Evolutionary conservation across 2,113 vertebrate genomes (phyloP).

Genomic region (Larimichthys crocea): DNA sequence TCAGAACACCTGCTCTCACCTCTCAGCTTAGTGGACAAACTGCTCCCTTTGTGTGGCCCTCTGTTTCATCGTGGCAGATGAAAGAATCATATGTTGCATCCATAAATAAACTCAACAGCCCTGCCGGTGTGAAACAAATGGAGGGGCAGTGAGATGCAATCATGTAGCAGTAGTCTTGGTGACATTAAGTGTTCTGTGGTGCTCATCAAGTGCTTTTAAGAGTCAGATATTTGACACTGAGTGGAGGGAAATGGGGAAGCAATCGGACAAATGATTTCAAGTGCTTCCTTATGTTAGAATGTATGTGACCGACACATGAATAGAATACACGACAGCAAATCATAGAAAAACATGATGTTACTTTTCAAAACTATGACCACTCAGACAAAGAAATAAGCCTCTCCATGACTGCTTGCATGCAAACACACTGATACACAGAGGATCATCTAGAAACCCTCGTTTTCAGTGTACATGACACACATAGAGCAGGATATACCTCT

Average conservation of each 20-base stretch:
- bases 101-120: constrained; percentile 28
- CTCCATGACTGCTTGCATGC: not conserved
- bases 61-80: constrained; percentile 16
- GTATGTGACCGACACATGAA: not conserved
- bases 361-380: not conserved
- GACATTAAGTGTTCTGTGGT: constrained; percentile 13
- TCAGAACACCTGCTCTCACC: not conserved
- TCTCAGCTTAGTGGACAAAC: not conserved
- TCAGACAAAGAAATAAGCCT: not conserved
- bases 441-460: not conserved
- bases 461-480: not conserved
- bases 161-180: constrained; percentile 2
- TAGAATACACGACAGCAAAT: not conserved
- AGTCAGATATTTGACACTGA: constrained; percentile 21
- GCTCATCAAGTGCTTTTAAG: constrained; percentile 16
- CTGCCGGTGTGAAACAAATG: constrained; percentile 26
- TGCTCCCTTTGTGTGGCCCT: not conserved
- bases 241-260: not conserved
- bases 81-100: constrained; percentile 37
- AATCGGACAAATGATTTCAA: constrained; percentile 1
- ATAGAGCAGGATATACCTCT: not conserved
- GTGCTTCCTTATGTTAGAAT: not conserved
- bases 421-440: not conserved
- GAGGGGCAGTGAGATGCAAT: constrained; percentile 13
- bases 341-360: constrained; percentile 1